Evolutionary conservation across 92 coral and sea anemone species (phyloP).

Genomic region (Desmophyllum pertusum): DNA sequence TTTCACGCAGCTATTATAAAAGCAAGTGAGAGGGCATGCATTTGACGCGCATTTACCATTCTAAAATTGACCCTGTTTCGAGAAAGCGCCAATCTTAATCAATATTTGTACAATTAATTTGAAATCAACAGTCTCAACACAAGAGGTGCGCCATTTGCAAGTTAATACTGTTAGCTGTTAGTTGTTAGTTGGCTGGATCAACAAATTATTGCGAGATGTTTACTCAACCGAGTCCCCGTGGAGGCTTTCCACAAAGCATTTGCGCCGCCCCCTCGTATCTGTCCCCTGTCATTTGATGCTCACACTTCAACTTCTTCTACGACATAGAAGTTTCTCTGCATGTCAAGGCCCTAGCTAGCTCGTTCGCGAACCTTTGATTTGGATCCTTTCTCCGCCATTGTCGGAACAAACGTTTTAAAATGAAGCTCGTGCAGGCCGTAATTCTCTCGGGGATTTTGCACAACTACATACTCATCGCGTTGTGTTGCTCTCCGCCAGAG

Average conservation of each 20-base stretch:
- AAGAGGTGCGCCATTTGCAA: constrained; percentile 69
- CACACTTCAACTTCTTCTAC: constrained; percentile 12
- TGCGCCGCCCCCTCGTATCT: constrained; percentile 77
- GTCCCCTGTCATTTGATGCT: constrained; percentile 69
- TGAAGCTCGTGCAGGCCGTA: constrained; percentile 50
- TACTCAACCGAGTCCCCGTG: constrained; percentile 77
- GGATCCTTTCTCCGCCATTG: background rate
- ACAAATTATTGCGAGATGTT: constrained; percentile 91
- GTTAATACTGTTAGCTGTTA: constrained; percentile 64
- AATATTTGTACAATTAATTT: constrained; percentile 88
- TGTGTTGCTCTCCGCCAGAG: constrained; percentile 86
- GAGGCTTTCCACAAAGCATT: constrained; percentile 61
- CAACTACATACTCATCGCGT: constrained; percentile 40
- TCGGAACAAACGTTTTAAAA: constrained; percentile 13
- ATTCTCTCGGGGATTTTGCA: constrained; percentile 56
- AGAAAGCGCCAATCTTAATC: constrained; percentile 46
- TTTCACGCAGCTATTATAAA: constrained; percentile 45
- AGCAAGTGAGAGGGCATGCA: constrained; percentile 5
- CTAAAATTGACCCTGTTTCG: constrained; percentile 33
- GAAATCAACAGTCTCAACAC: constrained; percentile 61
- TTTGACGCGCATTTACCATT: constrained; percentile 4
- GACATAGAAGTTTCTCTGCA: constrained; percentile 11
- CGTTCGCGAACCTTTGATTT: constrained; percentile 29
- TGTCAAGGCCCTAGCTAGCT: constrained; percentile 19
- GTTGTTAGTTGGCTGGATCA: constrained; percentile 67